Conservation (phyloP, 2,113 vertebrate species). For the Pangasianodon gigas region DNA sequence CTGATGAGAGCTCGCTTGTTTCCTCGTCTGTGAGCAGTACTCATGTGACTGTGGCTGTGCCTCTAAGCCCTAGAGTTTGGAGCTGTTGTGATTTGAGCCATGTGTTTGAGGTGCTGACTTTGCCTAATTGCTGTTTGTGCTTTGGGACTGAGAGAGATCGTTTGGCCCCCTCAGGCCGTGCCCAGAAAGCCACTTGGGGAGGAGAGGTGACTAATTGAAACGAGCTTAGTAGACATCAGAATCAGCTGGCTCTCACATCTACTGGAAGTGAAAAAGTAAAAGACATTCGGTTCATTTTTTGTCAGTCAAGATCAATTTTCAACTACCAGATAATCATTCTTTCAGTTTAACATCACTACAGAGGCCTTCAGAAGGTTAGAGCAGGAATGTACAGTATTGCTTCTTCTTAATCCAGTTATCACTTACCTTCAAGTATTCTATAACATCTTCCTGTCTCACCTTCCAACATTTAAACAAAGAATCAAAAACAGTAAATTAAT, state of each 20-base stretch:
- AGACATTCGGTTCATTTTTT: neutral
- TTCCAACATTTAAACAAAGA: neutral
- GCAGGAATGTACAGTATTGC: neutral
- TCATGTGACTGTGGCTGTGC: neutral
- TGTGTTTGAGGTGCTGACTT: conserved; percentile 51
- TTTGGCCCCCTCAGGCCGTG: conserved; percentile 15
- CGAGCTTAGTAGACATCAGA: neutral
- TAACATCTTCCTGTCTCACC: neutral
- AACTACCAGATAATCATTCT: neutral
- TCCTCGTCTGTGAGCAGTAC: neutral
- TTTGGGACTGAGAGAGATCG: conserved; percentile 35
- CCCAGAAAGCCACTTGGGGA: conserved; percentile 12
- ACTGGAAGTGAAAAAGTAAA: neutral
- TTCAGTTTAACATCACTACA: neutral
- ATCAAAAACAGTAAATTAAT: neutral
- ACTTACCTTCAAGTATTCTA: neutral
- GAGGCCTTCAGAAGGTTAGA: too few species aligned
- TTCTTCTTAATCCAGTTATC: neutral
- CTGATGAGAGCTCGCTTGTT: neutral
- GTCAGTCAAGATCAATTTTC: neutral
- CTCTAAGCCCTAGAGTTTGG: conserved; percentile 5
- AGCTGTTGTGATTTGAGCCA: conserved; percentile 19
- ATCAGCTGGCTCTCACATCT: neutral
- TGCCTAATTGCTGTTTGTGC: conserved; percentile 57
- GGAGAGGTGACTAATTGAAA: conserved; percentile 48